Evolutionary conservation across 2,113 vertebrate species (phyloP).

Genomic region (Mormyrus iriodes): DNA sequence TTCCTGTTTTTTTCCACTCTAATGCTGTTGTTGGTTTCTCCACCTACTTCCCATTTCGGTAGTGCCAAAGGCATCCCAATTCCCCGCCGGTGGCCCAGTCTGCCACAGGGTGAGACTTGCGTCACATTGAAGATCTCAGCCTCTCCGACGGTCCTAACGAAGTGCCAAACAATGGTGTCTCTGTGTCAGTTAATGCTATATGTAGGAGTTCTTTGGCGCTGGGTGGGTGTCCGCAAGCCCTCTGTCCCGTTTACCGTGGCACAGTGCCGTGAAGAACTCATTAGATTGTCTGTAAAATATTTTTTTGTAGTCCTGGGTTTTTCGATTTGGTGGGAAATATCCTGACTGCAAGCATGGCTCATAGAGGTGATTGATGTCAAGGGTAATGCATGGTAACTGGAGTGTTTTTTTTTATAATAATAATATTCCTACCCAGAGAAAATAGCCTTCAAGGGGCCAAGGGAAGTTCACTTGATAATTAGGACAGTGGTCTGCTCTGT

Average conservation of each 20-base stretch:
- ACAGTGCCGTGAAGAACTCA: neutral
- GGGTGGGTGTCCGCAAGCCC: conserved; percentile 13
- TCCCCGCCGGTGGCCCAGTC: conserved; percentile 25
- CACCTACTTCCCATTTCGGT: conserved; percentile 37
- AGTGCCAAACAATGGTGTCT: conserved; percentile 60
- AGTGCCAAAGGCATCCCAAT: conserved; percentile 52
- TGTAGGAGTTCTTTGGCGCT: conserved; percentile 33
- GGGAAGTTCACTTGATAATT: conserved; percentile 30
- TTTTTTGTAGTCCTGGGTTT: conserved; percentile 2
- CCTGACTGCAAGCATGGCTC: conserved; percentile 13
- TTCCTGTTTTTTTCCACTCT: conserved; percentile 35
- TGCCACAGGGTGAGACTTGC: conserved; percentile 30
- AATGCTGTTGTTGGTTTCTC: conserved; percentile 45
- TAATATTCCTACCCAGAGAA: neutral
- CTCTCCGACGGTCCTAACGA: conserved; percentile 33
- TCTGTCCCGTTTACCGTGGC: neutral
- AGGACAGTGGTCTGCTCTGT: conserved; percentile 30
- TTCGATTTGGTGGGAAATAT: conserved; percentile 1
- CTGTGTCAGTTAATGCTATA: conserved; percentile 60
- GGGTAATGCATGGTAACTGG: conserved; percentile 22
- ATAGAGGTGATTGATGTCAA: conserved; percentile 13
- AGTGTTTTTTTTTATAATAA: neutral
- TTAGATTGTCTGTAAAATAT: conserved; percentile 20
- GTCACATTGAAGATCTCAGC: conserved; percentile 25
- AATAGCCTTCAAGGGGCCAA: neutral